Percentiles rank a stretch among this genome's conserved stretches.
These are phyloP conservation scores for Syngnathus floridae DNA, from an alignment of 2,113 vertebrate species.

Conservation along the genomic window DNA sequence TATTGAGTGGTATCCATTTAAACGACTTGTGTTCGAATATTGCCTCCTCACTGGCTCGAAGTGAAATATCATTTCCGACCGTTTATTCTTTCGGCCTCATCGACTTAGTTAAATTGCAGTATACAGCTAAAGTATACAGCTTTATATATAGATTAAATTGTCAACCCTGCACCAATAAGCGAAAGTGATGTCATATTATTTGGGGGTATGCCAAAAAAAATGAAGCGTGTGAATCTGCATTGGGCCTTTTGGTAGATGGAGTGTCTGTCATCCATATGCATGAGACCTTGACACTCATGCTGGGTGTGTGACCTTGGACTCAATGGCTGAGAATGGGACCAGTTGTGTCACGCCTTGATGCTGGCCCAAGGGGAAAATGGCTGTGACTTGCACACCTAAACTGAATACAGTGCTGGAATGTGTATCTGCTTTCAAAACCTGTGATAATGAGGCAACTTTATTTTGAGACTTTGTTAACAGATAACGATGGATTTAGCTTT, in stretches of 20 bases:
- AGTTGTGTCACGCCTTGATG: slow-evolving; percentile 42
- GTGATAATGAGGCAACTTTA: too few species aligned
- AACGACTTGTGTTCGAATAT: too few species aligned
- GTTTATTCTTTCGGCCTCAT: neutral
- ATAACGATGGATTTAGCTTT: slow-evolving; percentile 55
- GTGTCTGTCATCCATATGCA: slow-evolving; percentile 66
- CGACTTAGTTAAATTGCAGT: too few species aligned
- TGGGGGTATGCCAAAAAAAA: slow-evolving; percentile 33
- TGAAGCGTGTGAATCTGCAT: slow-evolving; percentile 52
- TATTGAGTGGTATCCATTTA: too few species aligned
- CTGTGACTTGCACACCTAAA: slow-evolving; percentile 20
- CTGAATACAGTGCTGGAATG: slow-evolving; percentile 36
- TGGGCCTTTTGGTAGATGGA: slow-evolving; percentile 64
- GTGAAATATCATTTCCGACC: too few species aligned
- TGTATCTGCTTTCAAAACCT: slow-evolving; percentile 23
- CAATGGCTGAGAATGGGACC: slow-evolving; percentile 53
- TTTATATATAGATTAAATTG: slow-evolving; percentile 39
- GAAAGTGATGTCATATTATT: slow-evolving; percentile 50
- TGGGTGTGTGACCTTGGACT: slow-evolving; percentile 55
- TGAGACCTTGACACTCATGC: slow-evolving; percentile 68
- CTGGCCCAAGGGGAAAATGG: slow-evolving; percentile 27
- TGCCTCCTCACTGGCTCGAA: too few species aligned
- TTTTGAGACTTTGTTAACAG: too few species aligned
- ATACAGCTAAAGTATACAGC: too few species aligned
- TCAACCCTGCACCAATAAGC: slow-evolving; percentile 44